Conservation (phyloP, 2,888 invertebrate species). For the Panorpa germanica region DNA sequence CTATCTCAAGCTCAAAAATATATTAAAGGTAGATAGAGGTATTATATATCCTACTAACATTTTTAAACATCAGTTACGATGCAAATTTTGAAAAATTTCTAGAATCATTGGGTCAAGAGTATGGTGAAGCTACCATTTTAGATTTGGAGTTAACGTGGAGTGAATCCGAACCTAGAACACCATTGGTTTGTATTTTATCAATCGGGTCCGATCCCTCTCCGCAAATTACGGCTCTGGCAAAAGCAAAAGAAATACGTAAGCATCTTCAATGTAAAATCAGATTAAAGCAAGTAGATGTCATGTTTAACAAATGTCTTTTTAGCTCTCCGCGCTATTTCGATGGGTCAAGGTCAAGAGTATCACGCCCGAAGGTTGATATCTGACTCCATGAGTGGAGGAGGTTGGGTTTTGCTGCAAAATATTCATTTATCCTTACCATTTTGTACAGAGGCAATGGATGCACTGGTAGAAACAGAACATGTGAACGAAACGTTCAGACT, state of each 20-base stretch:
- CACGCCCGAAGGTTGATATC: slow-evolving; percentile 69
- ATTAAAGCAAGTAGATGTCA: slow-evolving; percentile 1
- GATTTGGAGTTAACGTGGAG: slow-evolving; percentile 80
- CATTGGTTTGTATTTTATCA: slow-evolving; percentile 81
- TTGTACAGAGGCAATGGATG: slow-evolving; percentile 81
- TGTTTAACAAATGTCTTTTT: slow-evolving; percentile 9
- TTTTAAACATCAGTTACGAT: too few relatives aligned
- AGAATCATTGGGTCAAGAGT: slow-evolving; percentile 72
- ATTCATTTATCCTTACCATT: slow-evolving; percentile 91
- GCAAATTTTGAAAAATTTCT: slow-evolving; percentile 13
- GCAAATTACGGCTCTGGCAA: slow-evolving; percentile 74
- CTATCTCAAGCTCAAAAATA: slow-evolving; percentile 84
- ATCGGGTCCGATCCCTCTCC: slow-evolving; percentile 96
- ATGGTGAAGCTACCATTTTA: slow-evolving; percentile 80
- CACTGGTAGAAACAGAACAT: slow-evolving; percentile 65
- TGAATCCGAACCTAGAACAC: slow-evolving; percentile 76
- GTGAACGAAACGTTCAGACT: slow-evolving; percentile 70
- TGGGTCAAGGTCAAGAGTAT: slow-evolving; percentile 92
- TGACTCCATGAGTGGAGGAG: slow-evolving; percentile 61
- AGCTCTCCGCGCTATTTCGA: slow-evolving; percentile 75
- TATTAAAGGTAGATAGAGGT: slow-evolving; percentile 49
- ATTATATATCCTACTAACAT: too few relatives aligned
- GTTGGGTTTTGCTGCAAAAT: slow-evolving; percentile 91
- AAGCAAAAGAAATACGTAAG: slow-evolving; percentile 67
- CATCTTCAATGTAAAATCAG: slow-evolving; percentile 10